phyloP scores from a whole-genome alignment of 2,888 invertebrate species.

The Tipula confusa region DNA sequence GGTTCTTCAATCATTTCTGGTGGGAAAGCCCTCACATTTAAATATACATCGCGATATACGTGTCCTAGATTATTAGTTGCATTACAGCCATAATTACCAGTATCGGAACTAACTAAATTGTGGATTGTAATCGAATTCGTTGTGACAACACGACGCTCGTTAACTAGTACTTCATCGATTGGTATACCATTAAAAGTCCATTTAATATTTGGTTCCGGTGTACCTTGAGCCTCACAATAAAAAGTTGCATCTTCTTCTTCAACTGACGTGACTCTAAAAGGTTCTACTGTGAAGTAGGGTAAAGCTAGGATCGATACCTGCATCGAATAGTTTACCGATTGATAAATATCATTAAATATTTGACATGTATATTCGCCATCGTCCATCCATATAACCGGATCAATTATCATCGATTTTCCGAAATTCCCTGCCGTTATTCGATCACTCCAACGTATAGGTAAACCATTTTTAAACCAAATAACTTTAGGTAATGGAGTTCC shows the following conservation, averaged over 20 bases:
- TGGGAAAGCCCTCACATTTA: slow-evolving; percentile 81
- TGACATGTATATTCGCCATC: slow-evolving; percentile 91
- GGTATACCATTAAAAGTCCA: slow-evolving; percentile 97
- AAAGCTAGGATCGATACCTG: slow-evolving; percentile 63
- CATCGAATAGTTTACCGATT: slow-evolving; percentile 79
- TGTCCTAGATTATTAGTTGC: slow-evolving; percentile 98
- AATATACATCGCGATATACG: slow-evolving; percentile 94
- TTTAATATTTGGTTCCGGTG: slow-evolving; percentile 84
- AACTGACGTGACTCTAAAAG: slow-evolving; percentile 78
- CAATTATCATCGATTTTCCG: slow-evolving; percentile 88
- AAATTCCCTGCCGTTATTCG: slow-evolving; percentile 82
- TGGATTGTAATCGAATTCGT: slow-evolving; percentile 74
- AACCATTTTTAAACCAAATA: slow-evolving; percentile 83
- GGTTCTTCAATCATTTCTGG: slow-evolving; percentile 87
- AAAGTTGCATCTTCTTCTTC: slow-evolving; percentile 88
- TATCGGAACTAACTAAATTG: slow-evolving; percentile 78
- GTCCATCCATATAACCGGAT: slow-evolving; percentile 81
- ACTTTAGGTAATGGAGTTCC: slow-evolving; percentile 95
- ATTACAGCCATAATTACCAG: slow-evolving; percentile 98
- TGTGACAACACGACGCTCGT: slow-evolving; percentile 65
- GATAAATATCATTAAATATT: slow-evolving; percentile 84
- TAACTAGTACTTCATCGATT: slow-evolving; percentile 64
- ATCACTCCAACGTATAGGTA: slow-evolving; percentile 63
- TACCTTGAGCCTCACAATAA: slow-evolving; percentile 81
- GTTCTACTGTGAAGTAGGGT: slow-evolving; percentile 88